phyloP scores from a whole-genome alignment of 1,140 invertebrate genomes.

The Caenorhabditis briggsae region DNA sequence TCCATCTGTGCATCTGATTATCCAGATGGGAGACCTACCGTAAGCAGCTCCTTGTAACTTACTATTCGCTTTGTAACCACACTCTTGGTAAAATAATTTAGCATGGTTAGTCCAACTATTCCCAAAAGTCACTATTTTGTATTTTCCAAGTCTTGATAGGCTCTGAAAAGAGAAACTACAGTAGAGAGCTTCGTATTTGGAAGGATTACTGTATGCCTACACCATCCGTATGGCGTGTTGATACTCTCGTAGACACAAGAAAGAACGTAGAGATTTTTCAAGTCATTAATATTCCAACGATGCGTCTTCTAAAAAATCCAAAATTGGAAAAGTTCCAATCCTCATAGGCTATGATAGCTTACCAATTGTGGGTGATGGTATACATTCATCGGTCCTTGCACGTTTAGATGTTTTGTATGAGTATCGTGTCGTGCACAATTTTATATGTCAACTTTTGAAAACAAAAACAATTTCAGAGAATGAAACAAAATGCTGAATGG shows the following conservation, averaged over 20 bases:
- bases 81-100: not conserved
- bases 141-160: not conserved
- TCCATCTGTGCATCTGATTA: not conserved
- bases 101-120: slow-evolving; percentile 30
- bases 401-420: no score
- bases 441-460: no score
- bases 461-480: no score
- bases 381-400: no score
- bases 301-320: not conserved
- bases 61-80: slow-evolving; percentile 2
- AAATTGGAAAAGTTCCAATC: not conserved
- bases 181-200: not conserved
- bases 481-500: no score
- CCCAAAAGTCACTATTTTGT: not conserved
- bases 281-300: not conserved
- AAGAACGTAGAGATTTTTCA: not conserved
- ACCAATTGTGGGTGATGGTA: not conserved
- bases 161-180: not conserved
- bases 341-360: not conserved
- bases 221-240: not conserved
- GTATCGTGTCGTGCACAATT: no score
- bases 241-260: not conserved
- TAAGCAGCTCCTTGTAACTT: not conserved
- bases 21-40: not conserved
- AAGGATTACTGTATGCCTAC: not conserved